These are phyloP conservation scores for Atractosteus spatula DNA, from an alignment of 2,113 vertebrate species.

Conservation along the genomic window DNA sequence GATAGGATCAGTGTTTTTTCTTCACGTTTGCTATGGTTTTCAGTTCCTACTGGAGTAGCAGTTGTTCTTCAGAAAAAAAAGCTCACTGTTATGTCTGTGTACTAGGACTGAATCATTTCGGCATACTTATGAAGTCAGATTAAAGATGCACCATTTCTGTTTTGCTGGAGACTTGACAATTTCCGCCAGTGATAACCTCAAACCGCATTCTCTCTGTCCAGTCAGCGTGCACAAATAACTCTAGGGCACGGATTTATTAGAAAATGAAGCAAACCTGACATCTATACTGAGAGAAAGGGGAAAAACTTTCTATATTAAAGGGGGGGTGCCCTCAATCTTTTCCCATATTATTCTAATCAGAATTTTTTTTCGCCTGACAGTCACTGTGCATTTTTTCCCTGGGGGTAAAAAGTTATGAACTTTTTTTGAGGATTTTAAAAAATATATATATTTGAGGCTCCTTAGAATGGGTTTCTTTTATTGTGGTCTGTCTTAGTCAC, in stretches of 20 bases:
- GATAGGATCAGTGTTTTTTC: too few relatives aligned
- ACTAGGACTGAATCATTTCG: not conserved
- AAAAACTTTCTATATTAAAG: constrained; percentile 64
- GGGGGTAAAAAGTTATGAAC: constrained; percentile 64
- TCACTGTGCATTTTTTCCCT: constrained; percentile 59
- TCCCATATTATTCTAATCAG: constrained; percentile 71
- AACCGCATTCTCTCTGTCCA: constrained; percentile 43
- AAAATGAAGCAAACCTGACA: constrained; percentile 74
- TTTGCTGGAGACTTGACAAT: constrained; percentile 28
- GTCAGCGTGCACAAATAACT: constrained; percentile 64
- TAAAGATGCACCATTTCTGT: constrained; percentile 13
- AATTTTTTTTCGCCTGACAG: constrained; percentile 61
- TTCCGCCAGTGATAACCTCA: constrained; percentile 39
- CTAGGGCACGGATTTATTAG: constrained; percentile 75
- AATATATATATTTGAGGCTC: not conserved
- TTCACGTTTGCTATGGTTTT: not conserved
- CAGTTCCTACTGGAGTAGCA: not conserved
- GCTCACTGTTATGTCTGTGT: not conserved
- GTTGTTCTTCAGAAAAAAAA: too few relatives aligned
- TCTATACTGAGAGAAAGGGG: constrained; percentile 36
- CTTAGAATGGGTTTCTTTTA: constrained; percentile 17
- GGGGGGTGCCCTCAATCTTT: constrained; percentile 55
- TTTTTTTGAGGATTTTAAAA: constrained; percentile 29
- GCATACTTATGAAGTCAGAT: constrained; percentile 17
- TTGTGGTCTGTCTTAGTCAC: constrained; percentile 1